Percentiles rank a stretch among this genome's conserved stretches.
phyloP scores from a whole-genome alignment of 2,888 invertebrate species.

The Mycalesis mineus region DNA sequence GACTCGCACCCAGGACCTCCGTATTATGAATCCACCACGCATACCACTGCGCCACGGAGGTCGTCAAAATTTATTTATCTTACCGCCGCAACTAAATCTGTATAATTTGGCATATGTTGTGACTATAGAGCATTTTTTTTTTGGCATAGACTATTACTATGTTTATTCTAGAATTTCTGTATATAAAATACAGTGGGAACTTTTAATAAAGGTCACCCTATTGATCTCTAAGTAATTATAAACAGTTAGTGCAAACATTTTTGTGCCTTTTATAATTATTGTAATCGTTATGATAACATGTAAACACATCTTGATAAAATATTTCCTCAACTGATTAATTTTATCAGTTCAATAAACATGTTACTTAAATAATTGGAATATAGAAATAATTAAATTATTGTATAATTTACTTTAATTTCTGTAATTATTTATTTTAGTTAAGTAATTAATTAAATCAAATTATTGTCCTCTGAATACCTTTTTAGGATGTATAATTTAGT shows the following conservation, averaged over 20 bases:
- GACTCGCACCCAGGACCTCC: no score
- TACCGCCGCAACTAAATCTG: no score
- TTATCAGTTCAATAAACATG: background rate
- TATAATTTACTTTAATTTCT: background rate
- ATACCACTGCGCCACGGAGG: no score
- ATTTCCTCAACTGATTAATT: background rate
- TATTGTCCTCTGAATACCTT: background rate
- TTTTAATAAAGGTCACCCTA: background rate
- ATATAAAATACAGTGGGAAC: background rate
- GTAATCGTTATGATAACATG: conserved; percentile 18
- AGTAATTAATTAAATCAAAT: background rate
- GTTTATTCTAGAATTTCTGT: no score
- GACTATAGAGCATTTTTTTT: no score
- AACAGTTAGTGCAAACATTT: conserved; percentile 42
- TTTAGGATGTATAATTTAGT: no score
- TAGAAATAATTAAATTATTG: background rate
- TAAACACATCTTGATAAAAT: conserved; percentile 8
- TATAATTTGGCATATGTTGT: no score
- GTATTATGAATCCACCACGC: no score
- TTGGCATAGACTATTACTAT: no score
- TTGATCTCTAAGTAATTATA: conserved; percentile 22
- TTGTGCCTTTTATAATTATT: conserved; percentile 40
- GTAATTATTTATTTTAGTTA: background rate
- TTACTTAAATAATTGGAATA: background rate
- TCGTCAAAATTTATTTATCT: no score